A percentile compares a stretch with the other conserved stretches of the same genome.
Conservation (phyloP, 2,113 vertebrate species). For the Syngnathus floridae region DNA sequence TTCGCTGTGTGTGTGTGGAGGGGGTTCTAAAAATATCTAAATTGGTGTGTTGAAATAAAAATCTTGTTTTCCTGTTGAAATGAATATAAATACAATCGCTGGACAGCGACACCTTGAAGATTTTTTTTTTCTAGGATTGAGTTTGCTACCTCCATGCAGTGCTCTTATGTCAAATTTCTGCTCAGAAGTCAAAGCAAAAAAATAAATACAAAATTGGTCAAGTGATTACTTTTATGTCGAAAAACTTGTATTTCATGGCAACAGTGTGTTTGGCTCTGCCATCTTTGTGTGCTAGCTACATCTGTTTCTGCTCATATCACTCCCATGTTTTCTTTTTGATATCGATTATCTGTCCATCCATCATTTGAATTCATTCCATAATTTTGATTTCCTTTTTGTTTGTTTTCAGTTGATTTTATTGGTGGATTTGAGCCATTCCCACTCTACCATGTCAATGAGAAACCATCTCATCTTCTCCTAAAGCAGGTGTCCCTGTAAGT, state of each 20-base stretch:
- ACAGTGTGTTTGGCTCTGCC: neutral
- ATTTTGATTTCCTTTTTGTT: constrained; percentile 40
- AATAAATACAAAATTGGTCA: neutral
- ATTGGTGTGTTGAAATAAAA: neutral
- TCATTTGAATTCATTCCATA: constrained; percentile 12
- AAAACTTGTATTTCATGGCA: neutral
- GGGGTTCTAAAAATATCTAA: constrained; percentile 4
- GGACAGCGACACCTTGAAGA: neutral
- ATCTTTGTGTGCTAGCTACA: neutral
- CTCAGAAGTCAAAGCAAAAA: neutral
- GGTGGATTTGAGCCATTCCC: constrained; percentile 95
- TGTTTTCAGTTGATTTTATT: constrained; percentile 97
- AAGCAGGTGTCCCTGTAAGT: constrained; percentile 89
- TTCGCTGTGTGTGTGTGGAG: neutral
- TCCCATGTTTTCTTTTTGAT: constrained; percentile 5
- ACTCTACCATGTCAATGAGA: constrained; percentile 93
- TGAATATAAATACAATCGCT: neutral
- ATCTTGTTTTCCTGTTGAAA: neutral
- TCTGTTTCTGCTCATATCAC: constrained; percentile 22
- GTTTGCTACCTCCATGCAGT: neutral
- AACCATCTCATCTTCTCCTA: constrained; percentile 86
- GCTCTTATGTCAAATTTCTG: neutral
- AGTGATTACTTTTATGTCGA: neutral
- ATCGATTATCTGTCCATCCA: neutral
- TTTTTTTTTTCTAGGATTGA: neutral